phyloP scores from a whole-genome alignment of 2,888 invertebrate species.

The Eupithecia subfuscata region DNA sequence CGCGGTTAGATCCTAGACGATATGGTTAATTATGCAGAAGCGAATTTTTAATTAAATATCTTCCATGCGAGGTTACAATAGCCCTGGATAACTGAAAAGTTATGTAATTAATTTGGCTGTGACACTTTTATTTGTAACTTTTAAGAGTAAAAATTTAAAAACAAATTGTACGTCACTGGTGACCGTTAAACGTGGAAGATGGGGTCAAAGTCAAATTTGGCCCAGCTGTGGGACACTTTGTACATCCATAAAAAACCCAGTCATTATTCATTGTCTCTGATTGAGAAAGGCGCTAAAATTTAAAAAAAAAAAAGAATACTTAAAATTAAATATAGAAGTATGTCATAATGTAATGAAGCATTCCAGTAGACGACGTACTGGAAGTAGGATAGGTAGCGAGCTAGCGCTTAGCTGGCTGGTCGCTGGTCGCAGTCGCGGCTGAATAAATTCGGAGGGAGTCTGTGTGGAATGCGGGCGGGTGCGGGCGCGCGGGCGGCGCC shows the following conservation, averaged over 20 bases:
- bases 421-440: constrained; percentile 66
- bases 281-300: not conserved
- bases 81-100: not conserved
- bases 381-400: constrained; percentile 13
- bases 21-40: not conserved
- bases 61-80: not conserved
- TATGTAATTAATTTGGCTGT: not conserved
- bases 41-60: not conserved
- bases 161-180: not conserved
- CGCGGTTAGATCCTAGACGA: not conserved
- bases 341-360: not conserved
- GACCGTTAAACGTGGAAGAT: not conserved
- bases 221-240: not conserved
- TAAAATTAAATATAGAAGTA: not conserved
- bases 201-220: not conserved
- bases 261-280: not conserved
- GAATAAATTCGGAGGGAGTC: constrained; percentile 83
- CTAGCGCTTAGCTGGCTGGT: constrained; percentile 19
- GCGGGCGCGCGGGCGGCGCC: constrained; percentile 73
- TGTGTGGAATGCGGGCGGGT: constrained; percentile 76
- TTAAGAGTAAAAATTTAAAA: not conserved
- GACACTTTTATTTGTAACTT: not conserved
- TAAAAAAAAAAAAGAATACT: not conserved
- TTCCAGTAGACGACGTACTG: constrained; percentile 11
- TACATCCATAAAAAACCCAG: not conserved